These are phyloP conservation scores for Pogona vitticeps DNA, from an alignment of 2,113 vertebrate species.

Conservation along the genomic window DNA sequence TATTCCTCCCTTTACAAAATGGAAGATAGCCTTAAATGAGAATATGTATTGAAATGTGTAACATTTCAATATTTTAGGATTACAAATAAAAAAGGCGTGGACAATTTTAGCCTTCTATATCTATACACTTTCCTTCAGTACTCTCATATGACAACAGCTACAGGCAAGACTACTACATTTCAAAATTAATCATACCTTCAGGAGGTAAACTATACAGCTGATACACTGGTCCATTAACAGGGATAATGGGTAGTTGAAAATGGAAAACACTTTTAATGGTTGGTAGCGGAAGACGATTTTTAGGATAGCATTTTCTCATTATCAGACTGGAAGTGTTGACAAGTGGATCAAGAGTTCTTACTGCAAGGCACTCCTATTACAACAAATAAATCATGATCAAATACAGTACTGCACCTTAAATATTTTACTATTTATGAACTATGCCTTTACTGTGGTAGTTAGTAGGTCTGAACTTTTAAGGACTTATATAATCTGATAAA, in stretches of 20 bases:
- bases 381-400: slow-evolving; percentile 35
- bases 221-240: slow-evolving; percentile 87
- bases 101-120: not conserved
- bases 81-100: not conserved
- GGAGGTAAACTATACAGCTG: slow-evolving; percentile 89
- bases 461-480: not conserved
- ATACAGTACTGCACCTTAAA: not conserved
- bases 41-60: not conserved
- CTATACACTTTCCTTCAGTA: not conserved
- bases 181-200: slow-evolving; percentile 81
- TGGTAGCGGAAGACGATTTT: slow-evolving; percentile 95
- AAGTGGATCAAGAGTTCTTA: slow-evolving; percentile 93
- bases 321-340: slow-evolving; percentile 95
- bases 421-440: not conserved
- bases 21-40: not conserved
- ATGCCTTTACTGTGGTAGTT: not conserved
- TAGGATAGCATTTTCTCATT: slow-evolving; percentile 99
- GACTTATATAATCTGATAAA: not conserved
- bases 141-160: not conserved
- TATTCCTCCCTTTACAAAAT: not conserved
- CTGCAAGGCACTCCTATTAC: slow-evolving; percentile 92
- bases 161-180: slow-evolving; percentile 20
- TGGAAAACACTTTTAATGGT: slow-evolving; percentile 94
- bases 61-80: not conserved
- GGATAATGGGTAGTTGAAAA: slow-evolving; percentile 87